phyloP scores from a whole-genome alignment of 2,888 invertebrate species.

The Apamea epomidion region DNA sequence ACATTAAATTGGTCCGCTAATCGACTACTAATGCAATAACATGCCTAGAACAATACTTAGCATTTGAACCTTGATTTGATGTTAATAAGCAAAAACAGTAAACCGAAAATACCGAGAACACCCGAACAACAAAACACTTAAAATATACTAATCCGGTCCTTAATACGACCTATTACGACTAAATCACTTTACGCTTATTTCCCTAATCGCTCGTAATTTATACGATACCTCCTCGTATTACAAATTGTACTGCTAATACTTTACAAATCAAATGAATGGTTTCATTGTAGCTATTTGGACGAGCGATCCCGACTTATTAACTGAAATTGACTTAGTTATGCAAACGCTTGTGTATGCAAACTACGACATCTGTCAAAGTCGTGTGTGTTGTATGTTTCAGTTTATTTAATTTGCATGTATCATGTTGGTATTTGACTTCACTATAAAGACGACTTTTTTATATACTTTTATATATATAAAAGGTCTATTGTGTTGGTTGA shows the following conservation, averaged over 20 bases:
- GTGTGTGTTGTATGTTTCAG: slow-evolving; percentile 24
- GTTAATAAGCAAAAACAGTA: slow-evolving; percentile 3
- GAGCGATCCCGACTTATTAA: slow-evolving; percentile 61
- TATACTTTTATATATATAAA: neutral
- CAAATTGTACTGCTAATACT: slow-evolving; percentile 46
- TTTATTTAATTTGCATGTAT: slow-evolving; percentile 38
- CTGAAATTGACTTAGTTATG: slow-evolving; percentile 64
- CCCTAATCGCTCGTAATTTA: slow-evolving; percentile 56
- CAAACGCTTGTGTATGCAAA: slow-evolving; percentile 54
- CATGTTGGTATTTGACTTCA: slow-evolving; percentile 7
- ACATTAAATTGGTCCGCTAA: neutral
- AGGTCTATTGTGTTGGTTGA: neutral
- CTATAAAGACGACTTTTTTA: neutral
- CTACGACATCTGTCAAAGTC: slow-evolving; percentile 58
- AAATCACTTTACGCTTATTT: slow-evolving; percentile 46
- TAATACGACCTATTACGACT: slow-evolving; percentile 45
- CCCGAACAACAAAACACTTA: slow-evolving; percentile 18
- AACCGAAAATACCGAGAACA: neutral
- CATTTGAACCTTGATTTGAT: neutral
- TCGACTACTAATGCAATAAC: neutral
- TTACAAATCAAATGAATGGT: slow-evolving; percentile 61
- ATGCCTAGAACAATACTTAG: neutral
- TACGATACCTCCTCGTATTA: slow-evolving; percentile 47
- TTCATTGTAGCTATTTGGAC: slow-evolving; percentile 55
- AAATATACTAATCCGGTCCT: slow-evolving; percentile 36